phyloP scores from a whole-genome alignment of 2,113 vertebrate species.

The Odocoileus virginianus region DNA sequence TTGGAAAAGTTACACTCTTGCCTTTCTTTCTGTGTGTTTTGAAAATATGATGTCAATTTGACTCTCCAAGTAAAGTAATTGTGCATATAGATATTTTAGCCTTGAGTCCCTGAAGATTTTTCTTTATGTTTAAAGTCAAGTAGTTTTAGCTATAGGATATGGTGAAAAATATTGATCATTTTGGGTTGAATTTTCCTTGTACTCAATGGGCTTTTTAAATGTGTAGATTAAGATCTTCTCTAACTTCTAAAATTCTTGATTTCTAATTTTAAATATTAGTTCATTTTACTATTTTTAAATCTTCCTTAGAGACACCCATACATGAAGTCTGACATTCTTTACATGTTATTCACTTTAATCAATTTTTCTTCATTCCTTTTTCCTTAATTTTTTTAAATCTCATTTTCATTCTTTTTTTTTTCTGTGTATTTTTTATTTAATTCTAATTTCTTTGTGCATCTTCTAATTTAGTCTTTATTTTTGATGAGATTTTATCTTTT shows the following conservation, averaged over 20 bases:
- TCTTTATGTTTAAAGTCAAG: not conserved
- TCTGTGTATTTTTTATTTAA: not conserved
- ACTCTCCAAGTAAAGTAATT: not conserved
- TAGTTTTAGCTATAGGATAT: not conserved
- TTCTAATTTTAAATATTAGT: not conserved
- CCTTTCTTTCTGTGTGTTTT: not conserved
- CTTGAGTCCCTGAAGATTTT: not conserved
- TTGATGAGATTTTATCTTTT: not conserved
- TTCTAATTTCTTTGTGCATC: not conserved
- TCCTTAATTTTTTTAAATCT: not conserved
- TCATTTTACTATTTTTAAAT: not conserved
- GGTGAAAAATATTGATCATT: not conserved
- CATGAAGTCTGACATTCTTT: not conserved
- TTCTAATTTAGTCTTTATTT: not conserved
- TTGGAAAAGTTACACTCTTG: not conserved
- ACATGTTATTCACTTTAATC: not conserved
- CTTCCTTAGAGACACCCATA: not conserved
- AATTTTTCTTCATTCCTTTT: not conserved
- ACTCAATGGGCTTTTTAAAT: not conserved
- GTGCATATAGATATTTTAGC: not conserved
- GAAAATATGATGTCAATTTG: not conserved
- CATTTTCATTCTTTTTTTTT: not conserved
- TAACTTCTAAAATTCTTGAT: not conserved
- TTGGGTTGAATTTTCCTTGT: not conserved
- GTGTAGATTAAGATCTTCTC: not conserved